These are phyloP conservation scores for Mormyrus iriodes DNA, from an alignment of 2,113 vertebrate species.

Conservation along the genomic window DNA sequence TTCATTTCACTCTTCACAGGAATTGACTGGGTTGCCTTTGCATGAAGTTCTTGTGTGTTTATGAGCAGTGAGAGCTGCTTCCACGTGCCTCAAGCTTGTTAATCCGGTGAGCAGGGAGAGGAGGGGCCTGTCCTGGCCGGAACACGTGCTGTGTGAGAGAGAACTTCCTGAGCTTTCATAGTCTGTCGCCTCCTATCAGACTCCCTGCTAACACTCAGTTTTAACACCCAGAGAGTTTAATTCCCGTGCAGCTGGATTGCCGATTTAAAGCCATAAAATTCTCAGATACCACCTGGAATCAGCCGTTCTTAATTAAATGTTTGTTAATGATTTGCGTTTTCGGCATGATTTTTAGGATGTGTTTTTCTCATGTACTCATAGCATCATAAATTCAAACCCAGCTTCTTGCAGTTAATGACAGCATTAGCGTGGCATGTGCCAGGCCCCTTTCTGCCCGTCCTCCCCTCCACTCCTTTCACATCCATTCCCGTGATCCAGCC, in stretches of 20 bases:
- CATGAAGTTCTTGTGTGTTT: not conserved
- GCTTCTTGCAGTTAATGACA: not conserved
- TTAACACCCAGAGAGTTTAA: not conserved
- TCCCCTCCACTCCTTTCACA: not conserved
- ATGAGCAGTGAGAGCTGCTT: not conserved
- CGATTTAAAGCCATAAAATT: not conserved
- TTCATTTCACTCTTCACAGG: not conserved
- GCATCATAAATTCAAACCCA: not conserved
- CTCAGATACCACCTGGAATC: not conserved
- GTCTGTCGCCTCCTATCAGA: not conserved
- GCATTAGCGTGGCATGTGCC: not conserved
- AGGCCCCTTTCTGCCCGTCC: not conserved
- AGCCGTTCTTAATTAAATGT: not conserved
- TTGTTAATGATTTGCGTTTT: not conserved
- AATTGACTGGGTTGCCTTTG: not conserved
- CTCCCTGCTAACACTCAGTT: conserved; percentile 6
- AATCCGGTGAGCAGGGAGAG: not conserved
- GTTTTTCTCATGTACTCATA: not conserved
- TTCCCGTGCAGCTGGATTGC: not conserved
- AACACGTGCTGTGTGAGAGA: not conserved
- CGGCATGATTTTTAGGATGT: not conserved
- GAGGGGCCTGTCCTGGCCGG: not conserved
- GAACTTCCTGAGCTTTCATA: not conserved
- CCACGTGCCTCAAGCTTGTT: not conserved
- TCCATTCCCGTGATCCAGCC: conserved; percentile 40